Percentiles rank a stretch among this genome's conserved stretches.
Evolutionary conservation across 2,797 vertebrate genomes (phyloP).

Genomic region (Myotis planiceps): DNA sequence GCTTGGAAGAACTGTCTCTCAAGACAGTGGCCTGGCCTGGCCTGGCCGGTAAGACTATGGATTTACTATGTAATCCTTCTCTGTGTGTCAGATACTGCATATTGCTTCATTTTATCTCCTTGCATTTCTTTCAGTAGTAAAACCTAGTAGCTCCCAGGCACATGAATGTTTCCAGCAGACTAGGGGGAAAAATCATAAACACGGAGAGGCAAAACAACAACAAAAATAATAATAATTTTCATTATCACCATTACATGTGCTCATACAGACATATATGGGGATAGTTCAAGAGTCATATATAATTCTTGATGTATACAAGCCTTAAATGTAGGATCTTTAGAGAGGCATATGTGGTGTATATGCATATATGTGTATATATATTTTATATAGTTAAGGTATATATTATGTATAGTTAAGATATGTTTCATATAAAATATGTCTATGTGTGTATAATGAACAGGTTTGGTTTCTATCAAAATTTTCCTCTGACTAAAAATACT

Average conservation of each 20-base stretch:
- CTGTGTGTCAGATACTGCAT: neutral
- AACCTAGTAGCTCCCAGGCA: neutral
- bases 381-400: neutral
- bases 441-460: neutral
- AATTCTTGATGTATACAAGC: neutral
- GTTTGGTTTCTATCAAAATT: neutral
- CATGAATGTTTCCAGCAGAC: neutral
- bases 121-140: neutral
- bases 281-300: neutral
- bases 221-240: neutral
- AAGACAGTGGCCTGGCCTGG: neutral
- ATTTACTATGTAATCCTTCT: neutral
- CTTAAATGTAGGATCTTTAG: constrained; percentile 34
- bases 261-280: neutral
- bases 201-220: neutral
- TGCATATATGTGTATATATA: neutral
- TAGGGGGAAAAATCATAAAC: neutral
- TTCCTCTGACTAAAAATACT: neutral
- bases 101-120: constrained; percentile 22
- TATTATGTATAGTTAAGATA: neutral
- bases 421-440: neutral
- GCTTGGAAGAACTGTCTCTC: neutral
- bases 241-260: neutral
- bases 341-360: neutral
- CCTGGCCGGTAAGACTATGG: neutral